Base-by-base conservation (phyloP, 2,888 invertebrate genomes). In the Osedax frankpressi region DNA sequence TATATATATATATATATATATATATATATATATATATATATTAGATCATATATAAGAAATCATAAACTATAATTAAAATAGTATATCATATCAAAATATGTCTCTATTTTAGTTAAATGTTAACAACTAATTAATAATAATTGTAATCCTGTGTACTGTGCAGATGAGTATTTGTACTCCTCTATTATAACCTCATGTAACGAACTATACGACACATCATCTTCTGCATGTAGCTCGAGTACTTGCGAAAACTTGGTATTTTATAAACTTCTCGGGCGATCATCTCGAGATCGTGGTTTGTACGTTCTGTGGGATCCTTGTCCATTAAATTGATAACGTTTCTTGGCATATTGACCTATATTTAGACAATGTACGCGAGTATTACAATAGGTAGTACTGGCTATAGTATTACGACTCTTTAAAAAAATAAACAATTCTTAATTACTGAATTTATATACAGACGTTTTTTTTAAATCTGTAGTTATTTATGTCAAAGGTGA, bases 131-230 rank as follows among this genome's bases (percentile, higher is more conserved):
- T n/a, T n/a, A n/a, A n/a, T n/a, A n/a, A n/a, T n/a, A n/a, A n/a
- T n/a, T n/a, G n/a, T n/a, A n/a, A n/a, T n/a, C n/a, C n/a, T n/a
- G n/a, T n/a, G n/a, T n/a, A n/a, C n/a, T n/a, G n/a, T n/a, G n/a
- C n/a, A n/a, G n/a, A n/a, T n/a, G n/a, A n/a, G n/a, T n/a, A n/a
- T n/a, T n/a, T n/a, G n/a, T n/a, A n/a, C n/a, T n/a, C n/a, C n/a
- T n/a, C n/a, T n/a, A n/a, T n/a, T n/a, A n/a, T 74, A 30, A 78
- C 78, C 70, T 75, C 72, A 75, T 73, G 72, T 78, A 78, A 30
- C 78, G 62, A 30, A 78, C 78, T 60, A 78, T 75, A 29, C 70
- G 69, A 70, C 78, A 75, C 74, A 78, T 74, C 30, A 77, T 59
- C 14, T 62, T 27, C 73, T 78, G 78, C 78, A 77, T 78, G 0